A percentile compares a stretch with the other conserved stretches of the same genome.
Evolutionary conservation across 2,797 vertebrate genomes (phyloP).

Genomic region (Crenichthys baileyi): DNA sequence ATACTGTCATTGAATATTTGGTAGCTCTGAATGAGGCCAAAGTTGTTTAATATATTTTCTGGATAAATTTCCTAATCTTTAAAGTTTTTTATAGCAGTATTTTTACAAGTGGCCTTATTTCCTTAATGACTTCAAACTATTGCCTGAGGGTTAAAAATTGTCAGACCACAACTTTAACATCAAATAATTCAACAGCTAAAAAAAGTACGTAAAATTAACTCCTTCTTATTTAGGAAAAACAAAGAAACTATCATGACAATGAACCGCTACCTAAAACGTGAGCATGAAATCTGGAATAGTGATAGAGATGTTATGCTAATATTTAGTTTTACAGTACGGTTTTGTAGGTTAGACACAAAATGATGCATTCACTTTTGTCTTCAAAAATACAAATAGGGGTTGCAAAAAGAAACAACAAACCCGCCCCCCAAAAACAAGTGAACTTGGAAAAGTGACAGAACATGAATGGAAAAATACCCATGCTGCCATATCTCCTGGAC

Average conservation of each 20-base stretch:
- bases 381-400: neutral
- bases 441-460: neutral
- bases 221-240: no score
- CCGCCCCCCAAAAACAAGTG: neutral
- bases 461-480: conserved; percentile 13
- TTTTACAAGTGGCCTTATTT: no score
- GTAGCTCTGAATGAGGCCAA: neutral
- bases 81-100: neutral
- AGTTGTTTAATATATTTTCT: neutral
- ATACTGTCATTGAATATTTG: neutral
- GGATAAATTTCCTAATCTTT: neutral
- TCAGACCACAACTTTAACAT: no score
- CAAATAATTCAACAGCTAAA: no score
- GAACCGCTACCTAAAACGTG: neutral
- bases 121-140: no score
- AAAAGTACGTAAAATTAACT: no score
- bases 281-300: neutral
- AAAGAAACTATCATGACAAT: neutral
- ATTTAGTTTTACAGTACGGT: neutral
- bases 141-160: no score
- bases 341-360: neutral
- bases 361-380: neutral
- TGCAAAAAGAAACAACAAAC: neutral
- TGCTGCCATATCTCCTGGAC: conserved; percentile 11
- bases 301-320: neutral